A percentile compares a stretch with the other conserved stretches of the same genome.
phyloP scores from a whole-genome alignment of 2,797 vertebrate genomes.

The Coranthus polyacanthus region DNA sequence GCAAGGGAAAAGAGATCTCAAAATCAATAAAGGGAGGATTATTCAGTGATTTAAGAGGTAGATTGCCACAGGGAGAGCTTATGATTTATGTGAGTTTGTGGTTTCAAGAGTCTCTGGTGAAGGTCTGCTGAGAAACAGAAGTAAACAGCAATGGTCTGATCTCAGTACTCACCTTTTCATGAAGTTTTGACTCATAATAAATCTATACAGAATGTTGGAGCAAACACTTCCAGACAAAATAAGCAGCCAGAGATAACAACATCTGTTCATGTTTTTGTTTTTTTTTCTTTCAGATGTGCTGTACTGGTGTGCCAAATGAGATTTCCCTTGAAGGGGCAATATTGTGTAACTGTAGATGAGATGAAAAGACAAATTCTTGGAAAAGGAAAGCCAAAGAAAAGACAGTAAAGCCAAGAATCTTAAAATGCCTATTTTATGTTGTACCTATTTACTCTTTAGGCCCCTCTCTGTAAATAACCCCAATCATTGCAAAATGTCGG shows the following conservation, averaged over 20 bases:
- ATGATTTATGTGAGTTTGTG: neutral
- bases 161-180: conserved; percentile 6
- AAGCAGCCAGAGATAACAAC: conserved; percentile 43
- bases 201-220: conserved; percentile 11
- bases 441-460: too few relatives aligned
- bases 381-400: neutral
- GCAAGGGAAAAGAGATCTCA: neutral
- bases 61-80: neutral
- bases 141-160: conserved; percentile 12
- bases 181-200: neutral
- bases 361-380: conserved; percentile 20
- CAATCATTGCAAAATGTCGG: neutral
- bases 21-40: conserved; percentile 1
- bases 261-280: conserved; percentile 29
- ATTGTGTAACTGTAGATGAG: conserved; percentile 34
- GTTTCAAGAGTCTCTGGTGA: neutral
- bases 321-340: conserved; percentile 19
- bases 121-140: neutral
- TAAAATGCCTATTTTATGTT: neutral
- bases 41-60: neutral
- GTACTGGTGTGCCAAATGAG: conserved; percentile 34
- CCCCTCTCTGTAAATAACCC: too few relatives aligned
- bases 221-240: conserved; percentile 33
- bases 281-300: conserved; percentile 15
- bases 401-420: neutral